A percentile compares a stretch with the other conserved stretches of the same genome.
Conservation (phyloP, 2,888 invertebrate genomes). For the Mimachlamys varia region DNA sequence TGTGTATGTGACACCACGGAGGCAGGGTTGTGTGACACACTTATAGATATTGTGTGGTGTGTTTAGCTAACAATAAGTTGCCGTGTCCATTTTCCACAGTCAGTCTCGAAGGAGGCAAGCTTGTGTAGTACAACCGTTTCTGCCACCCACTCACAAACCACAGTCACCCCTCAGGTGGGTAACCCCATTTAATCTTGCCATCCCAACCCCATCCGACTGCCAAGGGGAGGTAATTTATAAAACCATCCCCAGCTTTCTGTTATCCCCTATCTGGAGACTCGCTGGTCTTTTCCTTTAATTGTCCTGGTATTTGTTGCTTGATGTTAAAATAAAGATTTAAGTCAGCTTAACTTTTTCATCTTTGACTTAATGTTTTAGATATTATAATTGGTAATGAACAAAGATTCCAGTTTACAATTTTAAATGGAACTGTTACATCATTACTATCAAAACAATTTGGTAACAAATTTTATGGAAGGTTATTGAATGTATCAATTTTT, state of each 20-base stretch:
- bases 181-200: not conserved
- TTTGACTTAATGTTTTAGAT: not conserved
- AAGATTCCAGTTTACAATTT: too few species aligned
- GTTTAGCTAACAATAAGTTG: conserved; percentile 5
- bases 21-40: not conserved
- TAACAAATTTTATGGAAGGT: not conserved
- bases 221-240: not conserved
- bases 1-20: not conserved
- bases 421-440: too few species aligned
- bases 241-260: not conserved
- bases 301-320: not conserved
- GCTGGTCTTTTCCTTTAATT: not conserved
- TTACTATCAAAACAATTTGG: not conserved
- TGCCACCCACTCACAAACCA: conserved; percentile 32
- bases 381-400: too few species aligned
- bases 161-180: conserved; percentile 33
- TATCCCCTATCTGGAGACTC: not conserved
- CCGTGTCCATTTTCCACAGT: conserved; percentile 15
- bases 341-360: too few species aligned
- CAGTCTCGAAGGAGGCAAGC: conserved; percentile 31
- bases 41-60: not conserved
- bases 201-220: not conserved
- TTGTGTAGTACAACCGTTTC: conserved; percentile 13
- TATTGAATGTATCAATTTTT: not conserved
- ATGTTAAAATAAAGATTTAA: too few species aligned